Evolutionary conservation across 2,888 invertebrate species (phyloP).

Genomic region (Pollenia angustigena): DNA sequence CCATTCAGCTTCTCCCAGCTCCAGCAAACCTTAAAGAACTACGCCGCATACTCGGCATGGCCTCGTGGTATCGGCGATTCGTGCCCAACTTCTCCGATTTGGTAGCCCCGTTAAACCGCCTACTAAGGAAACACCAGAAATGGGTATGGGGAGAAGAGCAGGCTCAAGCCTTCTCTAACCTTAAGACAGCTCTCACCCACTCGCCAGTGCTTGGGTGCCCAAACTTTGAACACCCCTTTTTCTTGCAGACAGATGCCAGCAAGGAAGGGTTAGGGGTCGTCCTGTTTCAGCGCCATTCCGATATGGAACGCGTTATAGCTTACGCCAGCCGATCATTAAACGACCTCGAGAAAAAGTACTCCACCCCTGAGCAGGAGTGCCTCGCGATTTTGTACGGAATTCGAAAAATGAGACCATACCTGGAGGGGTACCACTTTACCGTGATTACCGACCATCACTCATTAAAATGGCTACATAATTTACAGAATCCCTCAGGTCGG

Average conservation of each 20-base stretch:
- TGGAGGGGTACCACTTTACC: constrained; percentile 55
- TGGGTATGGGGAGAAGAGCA: no score
- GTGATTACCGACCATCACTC: constrained; percentile 70
- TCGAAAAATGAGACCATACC: constrained; percentile 58
- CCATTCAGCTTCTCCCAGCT: background rate
- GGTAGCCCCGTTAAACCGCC: background rate
- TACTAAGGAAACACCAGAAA: constrained; percentile 64
- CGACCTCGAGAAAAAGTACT: constrained; percentile 61
- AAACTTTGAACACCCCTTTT: constrained; percentile 27
- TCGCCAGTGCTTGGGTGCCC: constrained; percentile 46
- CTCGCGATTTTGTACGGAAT: constrained; percentile 66
- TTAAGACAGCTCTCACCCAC: no score
- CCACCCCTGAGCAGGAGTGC: constrained; percentile 66
- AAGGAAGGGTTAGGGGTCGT: constrained; percentile 42
- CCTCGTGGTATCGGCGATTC: constrained; percentile 53
- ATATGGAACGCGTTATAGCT: constrained; percentile 22
- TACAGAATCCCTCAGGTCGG: constrained; percentile 62
- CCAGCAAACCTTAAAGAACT: constrained; percentile 34
- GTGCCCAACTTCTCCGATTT: constrained; percentile 39
- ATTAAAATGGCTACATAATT: constrained; percentile 64
- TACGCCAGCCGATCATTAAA: constrained; percentile 60
- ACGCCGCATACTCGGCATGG: constrained; percentile 21
- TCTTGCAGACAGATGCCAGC: constrained; percentile 63
- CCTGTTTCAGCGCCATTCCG: constrained; percentile 38
- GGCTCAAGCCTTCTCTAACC: no score